A percentile compares a stretch with the other conserved stretches of the same genome.
Conservation (phyloP, 1,140 invertebrate species). For the Drosophila truncata region DNA sequence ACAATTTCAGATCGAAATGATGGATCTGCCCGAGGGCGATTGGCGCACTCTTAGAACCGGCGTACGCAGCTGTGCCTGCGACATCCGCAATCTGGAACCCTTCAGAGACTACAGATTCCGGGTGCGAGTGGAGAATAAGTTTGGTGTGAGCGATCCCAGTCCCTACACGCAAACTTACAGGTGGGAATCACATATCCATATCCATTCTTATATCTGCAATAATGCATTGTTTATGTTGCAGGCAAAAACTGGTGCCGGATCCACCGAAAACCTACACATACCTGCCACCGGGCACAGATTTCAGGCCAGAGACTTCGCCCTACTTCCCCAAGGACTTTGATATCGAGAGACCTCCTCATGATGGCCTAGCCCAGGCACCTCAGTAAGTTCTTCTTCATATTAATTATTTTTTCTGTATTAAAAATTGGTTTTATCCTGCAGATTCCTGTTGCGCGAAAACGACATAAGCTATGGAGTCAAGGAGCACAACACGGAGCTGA, state of each 20-base stretch:
- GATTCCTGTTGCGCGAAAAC: conserved; percentile 93
- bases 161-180: conserved; percentile 93
- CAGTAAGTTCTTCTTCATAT: conserved; percentile 77
- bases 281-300: conserved; percentile 92
- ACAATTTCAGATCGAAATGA: conserved; percentile 92
- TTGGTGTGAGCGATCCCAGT: conserved; percentile 98
- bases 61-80: conserved; percentile 93
- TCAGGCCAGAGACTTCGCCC: conserved; percentile 94
- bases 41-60: conserved; percentile 94
- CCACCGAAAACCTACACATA: conserved; percentile 92
- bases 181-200: conserved; percentile 7
- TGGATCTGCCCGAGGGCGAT: conserved; percentile 94
- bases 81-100: conserved; percentile 93
- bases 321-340: conserved; percentile 96
- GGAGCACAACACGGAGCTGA: conserved; percentile 93
- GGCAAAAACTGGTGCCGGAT: conserved; percentile 92
- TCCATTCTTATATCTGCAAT: too few species aligned
- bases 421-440: conserved; percentile 7
- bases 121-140: conserved; percentile 97
- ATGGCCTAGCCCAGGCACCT: conserved; percentile 92
- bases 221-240: conserved; percentile 7
- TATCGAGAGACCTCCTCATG: conserved; percentile 93
- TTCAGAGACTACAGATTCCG: conserved; percentile 96
- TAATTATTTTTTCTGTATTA: neutral
- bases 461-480: conserved; percentile 95